phyloP scores from a whole-genome alignment of 2,797 vertebrate genomes.

The Okamejei kenojei region DNA sequence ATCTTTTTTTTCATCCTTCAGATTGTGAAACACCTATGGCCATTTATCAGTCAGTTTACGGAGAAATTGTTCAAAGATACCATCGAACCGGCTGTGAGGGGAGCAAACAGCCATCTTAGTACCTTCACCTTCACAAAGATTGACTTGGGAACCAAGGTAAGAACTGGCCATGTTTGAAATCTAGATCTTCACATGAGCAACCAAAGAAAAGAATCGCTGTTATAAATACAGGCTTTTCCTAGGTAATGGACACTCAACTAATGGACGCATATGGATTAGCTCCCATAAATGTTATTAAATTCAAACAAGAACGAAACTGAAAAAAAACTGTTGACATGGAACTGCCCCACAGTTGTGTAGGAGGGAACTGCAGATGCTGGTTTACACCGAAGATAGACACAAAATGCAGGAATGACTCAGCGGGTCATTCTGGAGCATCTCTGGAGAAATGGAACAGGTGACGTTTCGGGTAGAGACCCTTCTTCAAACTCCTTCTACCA shows the following conservation, averaged over 20 bases:
- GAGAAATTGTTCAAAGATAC: slow-evolving; percentile 91
- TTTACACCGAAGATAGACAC: too few species aligned
- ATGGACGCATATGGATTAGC: too few species aligned
- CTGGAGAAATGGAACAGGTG: too few species aligned
- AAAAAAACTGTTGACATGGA: too few species aligned
- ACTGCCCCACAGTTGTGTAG: too few species aligned
- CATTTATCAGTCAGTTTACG: slow-evolving; percentile 92
- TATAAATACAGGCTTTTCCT: neutral
- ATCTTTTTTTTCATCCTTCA: slow-evolving; percentile 47
- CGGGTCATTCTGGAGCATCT: too few species aligned
- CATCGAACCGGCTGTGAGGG: slow-evolving; percentile 85
- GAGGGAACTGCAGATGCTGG: too few species aligned
- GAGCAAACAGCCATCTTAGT: slow-evolving; percentile 77
- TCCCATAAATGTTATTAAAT: too few species aligned
- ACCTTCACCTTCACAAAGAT: slow-evolving; percentile 92
- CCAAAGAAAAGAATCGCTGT: neutral
- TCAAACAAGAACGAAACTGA: too few species aligned
- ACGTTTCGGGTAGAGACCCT: too few species aligned
- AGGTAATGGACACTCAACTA: neutral
- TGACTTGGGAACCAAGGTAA: slow-evolving; percentile 87
- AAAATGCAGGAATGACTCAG: too few species aligned
- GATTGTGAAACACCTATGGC: slow-evolving; percentile 98
- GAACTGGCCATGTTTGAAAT: slow-evolving; percentile 41
- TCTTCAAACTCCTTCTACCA: too few species aligned
- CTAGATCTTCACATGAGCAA: neutral